Percentiles rank a stretch among this genome's conserved stretches.
Evolutionary conservation across 2,888 invertebrate genomes (phyloP).

Genomic region (Peribatodes rhomboidaria): DNA sequence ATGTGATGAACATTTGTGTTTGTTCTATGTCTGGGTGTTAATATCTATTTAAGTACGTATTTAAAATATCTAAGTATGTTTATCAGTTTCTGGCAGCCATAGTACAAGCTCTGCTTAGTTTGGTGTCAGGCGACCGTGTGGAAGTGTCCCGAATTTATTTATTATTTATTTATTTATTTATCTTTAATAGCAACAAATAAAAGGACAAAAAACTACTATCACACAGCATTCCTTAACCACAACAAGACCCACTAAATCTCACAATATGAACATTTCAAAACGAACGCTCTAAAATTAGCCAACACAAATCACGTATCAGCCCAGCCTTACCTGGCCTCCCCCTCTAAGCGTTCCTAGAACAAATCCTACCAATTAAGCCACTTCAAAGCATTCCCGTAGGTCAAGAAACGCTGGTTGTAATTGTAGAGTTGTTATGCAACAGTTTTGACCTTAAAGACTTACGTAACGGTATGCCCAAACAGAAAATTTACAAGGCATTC

Average conservation of each 20-base stretch:
- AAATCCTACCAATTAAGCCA: slow-evolving; percentile 42
- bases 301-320: slow-evolving; percentile 60
- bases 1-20: too few relatives aligned
- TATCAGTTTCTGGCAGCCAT: too few relatives aligned
- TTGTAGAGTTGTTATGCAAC: slow-evolving; percentile 74
- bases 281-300: slow-evolving; percentile 73
- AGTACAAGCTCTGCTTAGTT: too few relatives aligned
- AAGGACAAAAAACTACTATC: slow-evolving; percentile 4
- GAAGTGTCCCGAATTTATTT: too few relatives aligned
- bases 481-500: slow-evolving; percentile 42
- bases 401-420: slow-evolving; percentile 62
- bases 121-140: too few relatives aligned
- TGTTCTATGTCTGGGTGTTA: too few relatives aligned
- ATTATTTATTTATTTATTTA: too few relatives aligned
- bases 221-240: slow-evolving; percentile 36
- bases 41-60: too few relatives aligned
- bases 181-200: too few relatives aligned
- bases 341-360: slow-evolving; percentile 41
- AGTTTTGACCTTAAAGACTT: slow-evolving; percentile 77
- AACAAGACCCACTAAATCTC: slow-evolving; percentile 54
- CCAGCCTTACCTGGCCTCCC: slow-evolving; percentile 53
- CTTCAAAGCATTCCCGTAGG: slow-evolving; percentile 54
- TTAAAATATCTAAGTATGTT: too few relatives aligned
- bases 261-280: slow-evolving; percentile 65
- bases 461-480: slow-evolving; percentile 76